Evolutionary conservation across 1,140 invertebrate species (phyloP), one percentile per base, ranked within the genome.

Genomic region (Neodiprion virginianus): DNA sequence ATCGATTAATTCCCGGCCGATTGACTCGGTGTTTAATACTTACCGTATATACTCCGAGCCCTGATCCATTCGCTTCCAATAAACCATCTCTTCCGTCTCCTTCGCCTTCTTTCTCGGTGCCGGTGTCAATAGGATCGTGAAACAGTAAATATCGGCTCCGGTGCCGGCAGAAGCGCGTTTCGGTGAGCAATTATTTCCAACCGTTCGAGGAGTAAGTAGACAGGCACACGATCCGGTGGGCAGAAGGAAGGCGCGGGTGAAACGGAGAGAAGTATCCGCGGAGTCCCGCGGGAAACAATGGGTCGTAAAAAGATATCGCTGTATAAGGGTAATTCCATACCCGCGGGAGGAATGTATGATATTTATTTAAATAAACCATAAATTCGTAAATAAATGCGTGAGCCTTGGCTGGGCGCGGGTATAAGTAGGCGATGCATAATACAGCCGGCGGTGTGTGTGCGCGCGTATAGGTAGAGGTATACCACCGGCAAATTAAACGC

Each of bases 291-390:
- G 12, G 17, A 14, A 65, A 65, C 17, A 21, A 21, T 17, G 61
- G 61, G 17, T 65, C 61, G 61, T 65, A 65, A 65, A 65, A 65
- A 65, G 61, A 14, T 14, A 14, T 14, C 61, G 61, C 61, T 65
- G 12, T 14, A 14, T 17, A 7, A 65, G 61, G 61, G 61, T 65
- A 65, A 65, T 65, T 14, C 12, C 17, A 65, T 65, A 40, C 28
- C 28, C 28, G 28, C 0, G 28, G 28, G 28, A 40, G 28, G 67
- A 68, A 21, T 72, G 50, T 12, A 50, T 28, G 48, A 50, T 65
- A 72, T 72, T 61, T 61, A 72, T 72, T 53, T 72, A 23, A 72
- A 72, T 61, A 72, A 61, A 50, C 48, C 69, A 48, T 71, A 71
- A 48, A 28, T 28, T 12, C 40, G 69, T 40, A 48, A 71, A 71